Evolutionary conservation across 2,888 invertebrate species (phyloP).

Genomic region (Drosophila quasianomalipes): DNA sequence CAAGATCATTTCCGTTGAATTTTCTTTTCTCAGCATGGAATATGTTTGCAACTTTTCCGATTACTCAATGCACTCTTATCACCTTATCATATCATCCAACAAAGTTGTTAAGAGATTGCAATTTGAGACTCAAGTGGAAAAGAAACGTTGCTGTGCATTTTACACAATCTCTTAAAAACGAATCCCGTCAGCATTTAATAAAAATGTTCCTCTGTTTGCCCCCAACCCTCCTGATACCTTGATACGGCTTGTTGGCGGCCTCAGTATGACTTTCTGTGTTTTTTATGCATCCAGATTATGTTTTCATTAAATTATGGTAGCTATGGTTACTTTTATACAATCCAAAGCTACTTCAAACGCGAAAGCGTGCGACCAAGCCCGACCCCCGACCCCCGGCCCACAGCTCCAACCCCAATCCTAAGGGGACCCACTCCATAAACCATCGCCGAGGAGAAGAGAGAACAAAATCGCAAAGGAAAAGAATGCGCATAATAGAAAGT

Average conservation of each 20-base stretch:
- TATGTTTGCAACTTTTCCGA: neutral
- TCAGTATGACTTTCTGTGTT: slow-evolving; percentile 40
- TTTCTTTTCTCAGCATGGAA: neutral
- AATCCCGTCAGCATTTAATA: slow-evolving; percentile 59
- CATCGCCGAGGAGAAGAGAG: slow-evolving; percentile 14
- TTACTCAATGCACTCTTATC: neutral
- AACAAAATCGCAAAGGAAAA: slow-evolving; percentile 54
- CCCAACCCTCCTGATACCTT: neutral
- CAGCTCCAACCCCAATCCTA: neutral
- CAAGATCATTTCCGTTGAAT: neutral
- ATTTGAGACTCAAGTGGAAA: slow-evolving; percentile 47
- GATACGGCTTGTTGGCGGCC: slow-evolving; percentile 11
- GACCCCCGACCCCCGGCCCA: slow-evolving; percentile 15
- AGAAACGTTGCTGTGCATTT: slow-evolving; percentile 27
- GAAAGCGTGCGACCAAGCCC: slow-evolving; percentile 50
- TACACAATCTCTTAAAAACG: slow-evolving; percentile 32
- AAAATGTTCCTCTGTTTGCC: slow-evolving; percentile 32
- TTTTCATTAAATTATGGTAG: slow-evolving; percentile 83
- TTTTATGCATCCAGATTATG: slow-evolving; percentile 75
- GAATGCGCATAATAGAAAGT: slow-evolving; percentile 70
- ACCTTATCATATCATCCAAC: neutral
- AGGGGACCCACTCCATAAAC: slow-evolving; percentile 44
- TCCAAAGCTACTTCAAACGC: slow-evolving; percentile 76
- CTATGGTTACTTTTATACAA: slow-evolving; percentile 81
- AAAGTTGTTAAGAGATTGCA: slow-evolving; percentile 16